Conservation (phyloP, 1,140 invertebrate genomes). For the Scaptodrosophila lebanonensis region DNA sequence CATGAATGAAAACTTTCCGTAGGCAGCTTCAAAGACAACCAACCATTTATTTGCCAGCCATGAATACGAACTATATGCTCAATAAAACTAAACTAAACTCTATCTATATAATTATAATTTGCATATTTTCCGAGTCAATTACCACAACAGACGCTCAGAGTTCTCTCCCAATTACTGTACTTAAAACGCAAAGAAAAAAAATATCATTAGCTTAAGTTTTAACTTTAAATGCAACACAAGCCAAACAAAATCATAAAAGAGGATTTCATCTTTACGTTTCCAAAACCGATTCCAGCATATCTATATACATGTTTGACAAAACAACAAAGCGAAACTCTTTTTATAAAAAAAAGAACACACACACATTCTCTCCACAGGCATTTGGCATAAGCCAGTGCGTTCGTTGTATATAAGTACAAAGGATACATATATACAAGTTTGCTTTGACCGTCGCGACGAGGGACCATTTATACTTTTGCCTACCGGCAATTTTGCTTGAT, state of each 20-base stretch:
- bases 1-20: slow-evolving; percentile 23
- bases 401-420: too few species aligned
- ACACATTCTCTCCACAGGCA: background rate
- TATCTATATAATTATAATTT: slow-evolving; percentile 41
- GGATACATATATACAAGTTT: too few species aligned
- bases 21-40: slow-evolving; percentile 6
- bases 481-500: too few species aligned
- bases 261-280: background rate
- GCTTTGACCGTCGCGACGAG: too few species aligned
- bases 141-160: slow-evolving; percentile 49
- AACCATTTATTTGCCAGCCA: slow-evolving; percentile 16
- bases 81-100: slow-evolving; percentile 5
- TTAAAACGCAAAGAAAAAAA: slow-evolving; percentile 22
- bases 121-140: slow-evolving; percentile 61
- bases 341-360: background rate
- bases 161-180: slow-evolving; percentile 47
- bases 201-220: slow-evolving; percentile 73
- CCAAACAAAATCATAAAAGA: slow-evolving; percentile 8
- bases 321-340: too few species aligned
- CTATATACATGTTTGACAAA: background rate
- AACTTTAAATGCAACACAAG: slow-evolving; percentile 49
- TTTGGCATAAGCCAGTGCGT: too few species aligned
- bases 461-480: too few species aligned
- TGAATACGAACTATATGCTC: background rate
- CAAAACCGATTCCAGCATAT: background rate